Conservation (phyloP, 2,113 vertebrate genomes). For the Rattus norvegicus region DNA sequence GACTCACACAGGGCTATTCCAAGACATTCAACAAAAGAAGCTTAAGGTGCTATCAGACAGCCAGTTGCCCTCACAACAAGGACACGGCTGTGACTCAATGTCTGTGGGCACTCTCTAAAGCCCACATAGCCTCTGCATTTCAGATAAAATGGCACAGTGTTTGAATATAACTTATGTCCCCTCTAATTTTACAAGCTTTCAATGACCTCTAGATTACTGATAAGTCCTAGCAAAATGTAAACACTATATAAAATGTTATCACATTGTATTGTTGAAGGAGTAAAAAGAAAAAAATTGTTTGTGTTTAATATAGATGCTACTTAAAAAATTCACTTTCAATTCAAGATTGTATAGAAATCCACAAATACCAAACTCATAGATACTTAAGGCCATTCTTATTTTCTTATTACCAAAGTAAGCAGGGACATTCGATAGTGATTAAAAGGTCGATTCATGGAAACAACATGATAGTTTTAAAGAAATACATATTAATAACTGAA, state of each 20-base stretch:
- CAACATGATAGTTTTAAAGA: neutral
- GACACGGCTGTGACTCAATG: neutral
- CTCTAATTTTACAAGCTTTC: neutral
- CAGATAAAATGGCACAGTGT: neutral
- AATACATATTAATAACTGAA: neutral
- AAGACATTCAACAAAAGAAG: neutral
- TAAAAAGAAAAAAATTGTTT: neutral
- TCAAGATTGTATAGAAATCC: neutral
- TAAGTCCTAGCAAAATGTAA: neutral
- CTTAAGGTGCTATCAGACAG: neutral
- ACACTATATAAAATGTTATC: neutral
- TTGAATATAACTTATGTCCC: neutral
- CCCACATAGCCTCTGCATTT: neutral
- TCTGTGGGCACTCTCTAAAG: neutral
- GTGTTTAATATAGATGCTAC: neutral
- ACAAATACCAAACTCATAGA: neutral
- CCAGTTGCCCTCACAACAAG: neutral
- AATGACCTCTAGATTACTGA: neutral
- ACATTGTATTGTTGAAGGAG: neutral
- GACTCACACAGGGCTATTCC: neutral
- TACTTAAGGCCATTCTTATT: neutral
- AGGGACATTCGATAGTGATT: neutral
- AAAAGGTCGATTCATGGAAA: neutral
- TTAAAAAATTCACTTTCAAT: neutral
- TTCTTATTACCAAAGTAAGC: slow-evolving; percentile 1